Conservation (phyloP, 2,888 invertebrate genomes). For the Sipha maydis region DNA sequence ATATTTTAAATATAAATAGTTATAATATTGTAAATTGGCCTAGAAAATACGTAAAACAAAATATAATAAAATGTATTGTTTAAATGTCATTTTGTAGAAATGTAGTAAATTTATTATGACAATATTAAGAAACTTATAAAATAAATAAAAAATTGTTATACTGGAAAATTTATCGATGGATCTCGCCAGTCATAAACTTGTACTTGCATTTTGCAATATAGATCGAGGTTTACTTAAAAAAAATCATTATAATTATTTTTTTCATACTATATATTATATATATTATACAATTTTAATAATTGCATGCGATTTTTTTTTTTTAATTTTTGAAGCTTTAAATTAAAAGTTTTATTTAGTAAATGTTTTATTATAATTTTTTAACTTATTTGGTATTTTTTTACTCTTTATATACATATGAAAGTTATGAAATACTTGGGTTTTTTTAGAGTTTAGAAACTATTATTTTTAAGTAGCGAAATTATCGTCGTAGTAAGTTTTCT, state of each 20-base stretch:
- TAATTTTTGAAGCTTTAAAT: constrained; percentile 47
- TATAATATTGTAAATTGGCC: constrained; percentile 37
- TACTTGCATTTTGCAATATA: constrained; percentile 59
- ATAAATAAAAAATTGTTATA: constrained; percentile 47
- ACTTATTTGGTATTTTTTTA: constrained; percentile 62
- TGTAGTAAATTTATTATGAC: constrained; percentile 45
- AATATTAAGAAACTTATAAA: constrained; percentile 36
- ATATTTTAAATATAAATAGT: constrained; percentile 5
- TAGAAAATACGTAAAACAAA: constrained; percentile 50
- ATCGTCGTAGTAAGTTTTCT: constrained; percentile 48
- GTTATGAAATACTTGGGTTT: constrained; percentile 60
- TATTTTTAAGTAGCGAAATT: constrained; percentile 57
- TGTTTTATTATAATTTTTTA: constrained; percentile 62
- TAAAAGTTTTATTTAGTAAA: constrained; percentile 58
- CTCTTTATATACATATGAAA: constrained; percentile 61
- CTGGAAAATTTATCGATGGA: constrained; percentile 61
- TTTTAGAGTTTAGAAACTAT: constrained; percentile 60
- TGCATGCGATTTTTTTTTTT: constrained; percentile 47
- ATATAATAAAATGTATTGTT: background rate
- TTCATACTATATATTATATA: constrained; percentile 32
- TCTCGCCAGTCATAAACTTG: constrained; percentile 60
- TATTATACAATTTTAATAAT: constrained; percentile 45
- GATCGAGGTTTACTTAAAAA: constrained; percentile 61
- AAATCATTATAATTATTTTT: constrained; percentile 57
- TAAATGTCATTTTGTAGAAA: constrained; percentile 39